Evolutionary conservation across 2,888 invertebrate genomes (phyloP).

Genomic region (Andricus quercusramuli): DNA sequence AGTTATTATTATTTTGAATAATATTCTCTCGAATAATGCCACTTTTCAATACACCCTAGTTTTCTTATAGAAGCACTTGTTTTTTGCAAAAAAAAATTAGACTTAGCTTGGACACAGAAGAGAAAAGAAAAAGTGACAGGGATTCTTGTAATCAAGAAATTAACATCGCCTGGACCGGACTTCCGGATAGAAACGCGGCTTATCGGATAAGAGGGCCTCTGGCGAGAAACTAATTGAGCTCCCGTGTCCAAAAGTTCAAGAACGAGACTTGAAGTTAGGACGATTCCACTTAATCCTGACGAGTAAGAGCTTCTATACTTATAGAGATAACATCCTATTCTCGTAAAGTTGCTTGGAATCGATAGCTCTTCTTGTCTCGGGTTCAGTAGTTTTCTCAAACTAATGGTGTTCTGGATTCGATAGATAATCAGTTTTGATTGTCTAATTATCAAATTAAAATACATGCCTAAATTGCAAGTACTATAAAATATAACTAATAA

Average conservation of each 20-base stretch:
- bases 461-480: no score
- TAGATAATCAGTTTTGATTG: no score
- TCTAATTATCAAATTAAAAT: no score
- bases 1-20: no score
- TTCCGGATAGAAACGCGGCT: background rate
- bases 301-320: background rate
- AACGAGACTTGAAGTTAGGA: background rate
- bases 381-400: background rate
- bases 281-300: conserved; percentile 8
- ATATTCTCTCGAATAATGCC: no score
- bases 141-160: conserved; percentile 1
- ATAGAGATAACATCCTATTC: conserved; percentile 16
- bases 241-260: conserved; percentile 14
- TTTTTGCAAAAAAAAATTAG: no score
- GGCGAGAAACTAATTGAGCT: conserved; percentile 24
- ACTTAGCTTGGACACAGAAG: no score
- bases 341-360: conserved; percentile 16
- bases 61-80: no score
- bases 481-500: no score
- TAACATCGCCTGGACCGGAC: background rate
- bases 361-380: conserved; percentile 8
- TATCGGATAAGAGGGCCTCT: conserved; percentile 4
- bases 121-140: background rate
- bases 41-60: no score
- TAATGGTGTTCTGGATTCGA: background rate